A percentile compares a stretch with the other conserved stretches of the same genome.
phyloP scores from a whole-genome alignment of 2,797 vertebrate species.

The Mycteria americana region DNA sequence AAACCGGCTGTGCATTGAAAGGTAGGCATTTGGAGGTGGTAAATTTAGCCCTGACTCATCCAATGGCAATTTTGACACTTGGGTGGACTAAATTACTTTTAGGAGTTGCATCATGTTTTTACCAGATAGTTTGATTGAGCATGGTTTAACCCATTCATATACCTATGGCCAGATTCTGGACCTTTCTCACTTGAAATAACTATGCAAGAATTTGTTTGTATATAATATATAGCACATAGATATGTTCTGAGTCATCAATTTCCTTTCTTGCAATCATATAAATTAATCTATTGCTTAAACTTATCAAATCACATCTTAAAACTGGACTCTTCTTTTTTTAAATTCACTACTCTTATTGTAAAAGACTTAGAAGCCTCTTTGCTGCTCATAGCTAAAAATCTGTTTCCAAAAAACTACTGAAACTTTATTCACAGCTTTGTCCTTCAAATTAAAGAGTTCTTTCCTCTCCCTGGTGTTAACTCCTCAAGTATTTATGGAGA shows the following conservation, averaged over 20 bases:
- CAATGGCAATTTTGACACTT: conserved; percentile 63
- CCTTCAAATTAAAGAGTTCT: neutral
- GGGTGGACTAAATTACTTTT: conserved; percentile 63
- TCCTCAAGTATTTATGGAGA: conserved; percentile 31
- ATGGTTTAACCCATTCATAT: conserved; percentile 18
- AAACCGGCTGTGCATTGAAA: conserved; percentile 58
- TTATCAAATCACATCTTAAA: neutral
- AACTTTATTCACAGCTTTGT: neutral
- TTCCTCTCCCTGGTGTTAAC: conserved; percentile 25
- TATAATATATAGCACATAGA: neutral
- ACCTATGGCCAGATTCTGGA: neutral
- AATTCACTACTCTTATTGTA: neutral
- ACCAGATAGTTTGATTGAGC: conserved; percentile 39
- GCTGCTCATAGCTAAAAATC: neutral
- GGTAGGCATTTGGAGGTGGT: conserved; percentile 63
- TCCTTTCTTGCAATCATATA: neutral
- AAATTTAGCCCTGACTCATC: conserved; percentile 70
- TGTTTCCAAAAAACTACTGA: neutral
- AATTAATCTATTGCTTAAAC: neutral
- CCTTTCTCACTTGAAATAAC: neutral
- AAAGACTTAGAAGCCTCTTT: neutral
- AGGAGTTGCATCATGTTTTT: conserved; percentile 61
- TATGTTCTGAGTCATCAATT: accelerated
- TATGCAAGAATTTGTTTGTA: neutral
- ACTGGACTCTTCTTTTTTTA: neutral